Conservation (phyloP, 2,797 vertebrate genomes). For the Enoplosus armatus region DNA sequence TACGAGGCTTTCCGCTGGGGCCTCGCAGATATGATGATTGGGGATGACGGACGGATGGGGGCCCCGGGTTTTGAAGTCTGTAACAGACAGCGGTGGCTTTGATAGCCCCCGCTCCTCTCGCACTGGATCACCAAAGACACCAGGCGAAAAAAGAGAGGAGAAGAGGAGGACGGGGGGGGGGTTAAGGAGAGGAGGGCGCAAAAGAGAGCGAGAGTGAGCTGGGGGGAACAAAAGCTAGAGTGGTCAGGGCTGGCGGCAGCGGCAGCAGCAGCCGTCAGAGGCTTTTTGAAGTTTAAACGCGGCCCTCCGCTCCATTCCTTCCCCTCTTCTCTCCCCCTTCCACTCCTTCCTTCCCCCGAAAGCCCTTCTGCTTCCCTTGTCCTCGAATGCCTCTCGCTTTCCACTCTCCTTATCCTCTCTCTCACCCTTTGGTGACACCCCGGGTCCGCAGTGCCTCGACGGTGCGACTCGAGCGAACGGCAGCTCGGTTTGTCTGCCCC, state of each 20-base stretch:
- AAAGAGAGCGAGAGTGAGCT: conserved; percentile 55
- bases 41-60: conserved; percentile 84
- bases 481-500: conserved; percentile 30
- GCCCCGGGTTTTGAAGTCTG: conserved; percentile 85
- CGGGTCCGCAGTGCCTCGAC: conserved; percentile 59
- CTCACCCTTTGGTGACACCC: conserved; percentile 59
- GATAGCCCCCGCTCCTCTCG: conserved; percentile 81
- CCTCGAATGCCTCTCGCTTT: conserved; percentile 43
- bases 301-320: conserved; percentile 58
- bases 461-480: conserved; percentile 50
- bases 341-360: conserved; percentile 52
- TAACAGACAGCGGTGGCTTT: conserved; percentile 87
- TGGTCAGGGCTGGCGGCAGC: conserved; percentile 81
- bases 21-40: conserved; percentile 83
- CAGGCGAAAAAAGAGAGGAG: conserved; percentile 73
- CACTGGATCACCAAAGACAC: conserved; percentile 85
- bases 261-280: conserved; percentile 78
- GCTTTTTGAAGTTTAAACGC: conserved; percentile 84
- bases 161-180: conserved; percentile 45
- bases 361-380: conserved; percentile 52
- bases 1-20: conserved; percentile 79
- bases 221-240: conserved; percentile 86
- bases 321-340: conserved; percentile 51
- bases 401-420: conserved; percentile 30
- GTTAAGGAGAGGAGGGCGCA: conserved; percentile 55